Evolutionary conservation across 1,140 invertebrate genomes (phyloP).

Genomic region (Sinonovacula constricta): DNA sequence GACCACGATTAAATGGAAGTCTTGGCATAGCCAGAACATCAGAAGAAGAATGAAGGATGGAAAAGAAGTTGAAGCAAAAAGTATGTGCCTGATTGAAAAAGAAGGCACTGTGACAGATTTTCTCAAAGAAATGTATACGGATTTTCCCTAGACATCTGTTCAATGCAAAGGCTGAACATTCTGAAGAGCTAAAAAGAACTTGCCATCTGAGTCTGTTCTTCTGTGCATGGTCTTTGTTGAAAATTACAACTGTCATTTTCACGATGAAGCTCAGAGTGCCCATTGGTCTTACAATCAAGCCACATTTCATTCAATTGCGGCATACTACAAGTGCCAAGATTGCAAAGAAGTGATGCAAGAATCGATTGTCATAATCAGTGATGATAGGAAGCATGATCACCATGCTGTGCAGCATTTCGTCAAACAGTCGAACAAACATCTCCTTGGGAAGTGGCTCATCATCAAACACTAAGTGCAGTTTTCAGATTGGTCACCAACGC

Average conservation of each 20-base stretch:
- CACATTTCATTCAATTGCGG: constrained; percentile 34
- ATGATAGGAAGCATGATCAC: constrained; percentile 38
- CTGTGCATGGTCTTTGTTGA: constrained; percentile 51
- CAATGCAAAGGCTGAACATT: background rate
- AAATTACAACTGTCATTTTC: constrained; percentile 47
- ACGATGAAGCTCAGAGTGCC: constrained; percentile 49
- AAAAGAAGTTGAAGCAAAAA: background rate
- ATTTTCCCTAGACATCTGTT: background rate
- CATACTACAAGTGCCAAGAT: constrained; percentile 25
- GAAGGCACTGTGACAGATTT: background rate
- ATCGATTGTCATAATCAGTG: constrained; percentile 28
- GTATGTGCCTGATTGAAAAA: background rate
- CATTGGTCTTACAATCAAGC: constrained; percentile 36
- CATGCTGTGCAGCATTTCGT: constrained; percentile 45
- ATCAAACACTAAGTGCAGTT: constrained; percentile 50
- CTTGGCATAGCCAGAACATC: background rate
- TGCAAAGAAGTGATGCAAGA: constrained; percentile 20
- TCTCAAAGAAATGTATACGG: background rate
- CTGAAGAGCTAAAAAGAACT: background rate
- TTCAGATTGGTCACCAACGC: constrained; percentile 49
- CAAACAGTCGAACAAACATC: constrained; percentile 17
- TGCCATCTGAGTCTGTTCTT: background rate
- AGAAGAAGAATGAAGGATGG: background rate
- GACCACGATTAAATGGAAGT: background rate
- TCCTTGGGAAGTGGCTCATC: background rate